A percentile compares a stretch with the other conserved stretches of the same genome.
Conservation (phyloP, 1,140 invertebrate species). For the Drosophila tani region DNA sequence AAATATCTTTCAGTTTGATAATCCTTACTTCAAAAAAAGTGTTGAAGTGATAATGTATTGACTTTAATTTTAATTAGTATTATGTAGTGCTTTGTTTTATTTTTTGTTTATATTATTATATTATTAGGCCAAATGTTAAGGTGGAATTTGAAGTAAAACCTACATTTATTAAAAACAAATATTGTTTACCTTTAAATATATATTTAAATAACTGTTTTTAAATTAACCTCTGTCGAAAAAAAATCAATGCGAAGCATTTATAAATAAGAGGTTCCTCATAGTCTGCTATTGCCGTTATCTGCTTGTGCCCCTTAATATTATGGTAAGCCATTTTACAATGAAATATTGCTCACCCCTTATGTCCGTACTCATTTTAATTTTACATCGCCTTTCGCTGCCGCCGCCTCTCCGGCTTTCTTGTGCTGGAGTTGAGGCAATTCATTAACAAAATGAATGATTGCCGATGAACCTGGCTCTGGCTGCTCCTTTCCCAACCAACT, state of each 20-base stretch:
- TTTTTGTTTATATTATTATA: background rate
- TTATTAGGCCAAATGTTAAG: background rate
- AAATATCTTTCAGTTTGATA: background rate
- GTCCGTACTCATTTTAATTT: conserved; percentile 30
- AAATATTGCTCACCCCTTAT: conserved; percentile 34
- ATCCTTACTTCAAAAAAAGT: background rate
- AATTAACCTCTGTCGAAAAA: background rate
- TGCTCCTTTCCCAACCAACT: conserved; percentile 23
- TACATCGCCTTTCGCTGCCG: conserved; percentile 7
- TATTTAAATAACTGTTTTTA: no score
- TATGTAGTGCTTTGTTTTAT: no score
- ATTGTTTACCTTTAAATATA: no score
- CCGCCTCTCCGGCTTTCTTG: background rate
- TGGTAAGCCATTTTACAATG: conserved; percentile 39
- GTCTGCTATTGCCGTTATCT: background rate
- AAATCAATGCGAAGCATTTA: background rate
- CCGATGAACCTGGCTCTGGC: conserved; percentile 54
- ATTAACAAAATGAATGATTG: conserved; percentile 81
- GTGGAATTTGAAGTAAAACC: background rate
- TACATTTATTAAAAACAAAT: background rate
- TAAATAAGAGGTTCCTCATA: background rate
- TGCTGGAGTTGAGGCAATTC: conserved; percentile 58
- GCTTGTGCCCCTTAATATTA: conserved; percentile 18
- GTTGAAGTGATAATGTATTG: background rate
- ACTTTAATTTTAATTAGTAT: no score